Evolutionary conservation across 2,113 vertebrate species (phyloP), one percentile per base, ranked within the genome.

Genomic region (Oreocharis arfaki): DNA sequence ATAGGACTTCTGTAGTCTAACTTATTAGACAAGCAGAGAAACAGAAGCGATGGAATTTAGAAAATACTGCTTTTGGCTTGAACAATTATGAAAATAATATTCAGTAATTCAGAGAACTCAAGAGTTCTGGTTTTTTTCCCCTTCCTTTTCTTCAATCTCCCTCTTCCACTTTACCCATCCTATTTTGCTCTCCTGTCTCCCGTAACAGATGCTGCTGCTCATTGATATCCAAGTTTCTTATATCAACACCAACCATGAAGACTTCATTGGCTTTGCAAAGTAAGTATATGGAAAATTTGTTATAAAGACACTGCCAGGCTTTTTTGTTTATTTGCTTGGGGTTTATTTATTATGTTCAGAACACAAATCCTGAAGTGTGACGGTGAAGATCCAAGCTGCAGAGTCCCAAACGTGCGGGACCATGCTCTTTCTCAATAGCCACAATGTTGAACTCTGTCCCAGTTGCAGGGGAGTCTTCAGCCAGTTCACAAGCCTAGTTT

Each of bases 241-340:
- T 89, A 99, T 99, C 92, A 99, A 99, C 83, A 99, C 99, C 78
- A 99, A 99, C 95, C 99, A 99, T 0, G 99, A 99, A 96, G 99
- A 99, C 93, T 99, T 99, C 96, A 98, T 99, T 79, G 99, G 99
- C 84, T 99, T 99, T 14, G 97, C 98, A 81, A 99, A 98, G 99
- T 99, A 98, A 95, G 99, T 98, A 63, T 71, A 79, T 16, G 33
- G 23, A 50, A 52, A 37, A 26, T 61, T 56, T 23, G 8, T 69
- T 88, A n/a, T 8, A 65, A 67, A 47, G n/a, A 47, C 4, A 5
- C 11, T 47, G 16, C 27, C 7, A n/a, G 17, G 3, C 23, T 67
- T 30, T n/a, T 71, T 44, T 53, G 8, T 49, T 84, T 37, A 39
- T 67, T 85, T 79, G 21, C n/a, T 39, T 63, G 67, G 47, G 4